Base-by-base conservation (phyloP, 2,797 vertebrate genomes). In the Chloroceryle amazona region DNA sequence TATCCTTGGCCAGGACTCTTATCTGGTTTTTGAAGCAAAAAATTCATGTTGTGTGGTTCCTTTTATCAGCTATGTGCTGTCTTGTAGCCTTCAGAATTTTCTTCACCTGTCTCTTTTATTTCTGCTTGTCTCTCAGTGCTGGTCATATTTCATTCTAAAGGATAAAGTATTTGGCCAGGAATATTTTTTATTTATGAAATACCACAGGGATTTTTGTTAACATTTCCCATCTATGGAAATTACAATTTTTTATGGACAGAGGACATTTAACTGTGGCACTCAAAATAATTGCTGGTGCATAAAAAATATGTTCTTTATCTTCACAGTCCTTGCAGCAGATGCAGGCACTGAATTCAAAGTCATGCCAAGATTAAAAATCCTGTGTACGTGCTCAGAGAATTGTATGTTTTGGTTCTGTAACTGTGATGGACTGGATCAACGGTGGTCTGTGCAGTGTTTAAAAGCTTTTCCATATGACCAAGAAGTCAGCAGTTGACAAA, bases 391-490 rank as follows among this genome's bases (percentile, higher is more conserved):
- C 4, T 62, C 61, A 39, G 70, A 63, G 49, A 74, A 42, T 44
- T 89, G 44, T 67, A 84, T 28, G 3, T 91, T 84, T 87, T 67
- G 70, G 31, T 79, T 89, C 72, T 70, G 79, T 70, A 86, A 79
- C 54, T 7, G n/a, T 71, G 74, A 95, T 84, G 81, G 68, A 65
- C 79, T 86, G 85, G 83, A 91, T 95, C 3, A 5, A 74, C 83
- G 94, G 82, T 42, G 79, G 51, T 91, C 75, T 90, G 67, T 87
- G 49, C 85, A 86, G 75, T 68, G 42, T 87, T 95, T 93, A 66
- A 97, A 97, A 96, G 76, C 91, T 98, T 98, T 98, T 98, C 98
- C 97, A 95, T 94, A 97, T 98, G 97, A 94, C 76, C 89, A 97
- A 97, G 96, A 97, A 97, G 79, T 94, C 89, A 96, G 88, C 92